Evolutionary conservation across 2,888 invertebrate species (phyloP), one percentile per base, ranked within the genome.

Genomic region (Apantesis nais): DNA sequence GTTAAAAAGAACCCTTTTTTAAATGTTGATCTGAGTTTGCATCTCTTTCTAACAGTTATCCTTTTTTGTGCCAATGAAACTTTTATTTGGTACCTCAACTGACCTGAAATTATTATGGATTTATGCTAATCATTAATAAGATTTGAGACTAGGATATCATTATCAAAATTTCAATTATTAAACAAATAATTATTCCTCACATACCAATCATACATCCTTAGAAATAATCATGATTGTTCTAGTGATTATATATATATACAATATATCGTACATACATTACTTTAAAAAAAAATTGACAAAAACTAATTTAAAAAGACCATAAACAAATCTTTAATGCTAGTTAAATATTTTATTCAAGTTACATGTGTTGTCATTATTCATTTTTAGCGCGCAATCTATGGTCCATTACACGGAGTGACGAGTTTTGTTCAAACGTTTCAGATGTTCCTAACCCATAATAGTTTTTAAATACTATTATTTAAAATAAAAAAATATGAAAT

Each of bases 1-100:
- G 94, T 93, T 93, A 90, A 90, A 90, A 86, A 86, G 82, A 92
- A 92, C 93, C 94, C 90, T 91, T 93, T 92, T 90, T 89, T 73
- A 67, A 85, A 77, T 85, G 76, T 86, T 89, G 90, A 92, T 84
- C 83, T 84, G 67, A 77, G 71, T 75, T 77, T 80, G 70, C 79
- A 81, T 82, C 81, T 77, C 84, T 83, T 83, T 84, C 75, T 81
- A 78, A 62, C 67, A 70, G 62, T 72, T 68, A 66, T 41, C 48
- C 61, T 31, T 39, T 58, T 48, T 39, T 2, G 31, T 39, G 25
- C 16, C 39, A 39, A 11, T 19, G 11, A 58, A 39, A 58, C 12
- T 25, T 41, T 58, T 65, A 14, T n/a, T 19, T n/a, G n/a, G n/a
- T n/a, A 52, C 34, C n/a, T 34, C 25, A 52, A 31, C 9, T n/a